Base-by-base conservation (phyloP, 2,888 invertebrate genomes). In the Drosophila stalkeri region DNA sequence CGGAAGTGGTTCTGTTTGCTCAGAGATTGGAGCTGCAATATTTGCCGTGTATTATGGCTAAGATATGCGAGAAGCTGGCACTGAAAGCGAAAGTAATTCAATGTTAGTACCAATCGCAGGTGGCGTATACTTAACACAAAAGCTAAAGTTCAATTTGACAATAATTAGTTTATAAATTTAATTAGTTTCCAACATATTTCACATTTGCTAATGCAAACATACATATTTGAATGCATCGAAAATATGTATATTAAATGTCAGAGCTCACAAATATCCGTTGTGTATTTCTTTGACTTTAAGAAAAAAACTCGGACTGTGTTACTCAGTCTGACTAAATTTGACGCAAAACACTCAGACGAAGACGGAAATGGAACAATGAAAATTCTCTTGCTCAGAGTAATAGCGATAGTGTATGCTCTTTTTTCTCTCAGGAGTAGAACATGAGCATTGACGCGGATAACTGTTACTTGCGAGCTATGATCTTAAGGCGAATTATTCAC, bases 1-100 rank as follows among this genome's bases (percentile, higher is more conserved):
- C 82, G 85, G 85, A 86, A 86, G 75, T 84, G 67, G 47, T 49
- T 46, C 18, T 71, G 70, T 80, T 85, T 85, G 67, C 33, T 23
- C 52, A 55, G 51, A 57, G 70, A 76, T 80, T 76, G 64, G 57
- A 65, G 69, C 71, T 80, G 76, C 61, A 76, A 75, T 79, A 46
- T 77, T 80, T 80, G n/a, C 56, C 14, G 9, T 18, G 41, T 31
- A 31, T 9, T 18, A 39, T 49, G n/a, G 39, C 39, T 18, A 5
- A 49, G 27, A 39, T 54, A 46, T 23, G 12, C 41, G 23, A 68
- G 68, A 33, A 46, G 11, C 16, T 54, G 18, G 37, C 20, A 18
- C 46, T 27, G 56, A 74, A 74, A 79, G 62, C 67, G 74, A 79
- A 74, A 73, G 78, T 74, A 59, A 39, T 65, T 43, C 20, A 8